These are phyloP conservation scores for Patagioenas fasciata DNA, from an alignment of 2,113 vertebrate genomes.

Conservation along the genomic window DNA sequence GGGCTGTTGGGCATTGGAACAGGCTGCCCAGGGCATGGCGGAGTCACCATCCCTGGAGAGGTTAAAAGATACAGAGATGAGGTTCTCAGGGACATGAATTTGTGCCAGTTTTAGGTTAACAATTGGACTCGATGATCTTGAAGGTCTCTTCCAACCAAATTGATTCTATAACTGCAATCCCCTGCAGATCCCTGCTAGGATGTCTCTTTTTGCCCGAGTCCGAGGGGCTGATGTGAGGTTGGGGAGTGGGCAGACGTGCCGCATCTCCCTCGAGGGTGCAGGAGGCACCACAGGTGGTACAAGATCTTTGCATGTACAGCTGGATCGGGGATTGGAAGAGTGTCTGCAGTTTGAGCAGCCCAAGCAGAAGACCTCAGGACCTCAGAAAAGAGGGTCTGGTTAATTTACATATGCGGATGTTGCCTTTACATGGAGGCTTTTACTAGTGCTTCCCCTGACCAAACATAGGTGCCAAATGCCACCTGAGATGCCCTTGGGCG, in stretches of 20 bases:
- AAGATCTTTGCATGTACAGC: neutral
- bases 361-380: neutral
- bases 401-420: rapidly evolving
- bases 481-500: neutral
- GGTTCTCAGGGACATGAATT: too few species aligned
- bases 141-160: too few species aligned
- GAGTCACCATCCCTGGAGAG: too few species aligned
- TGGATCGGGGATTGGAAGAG: neutral
- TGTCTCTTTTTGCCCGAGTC: neutral
- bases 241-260: neutral
- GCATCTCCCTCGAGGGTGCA: neutral
- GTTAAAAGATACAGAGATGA: too few species aligned
- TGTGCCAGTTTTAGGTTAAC: too few species aligned
- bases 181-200: neutral
- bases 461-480: neutral
- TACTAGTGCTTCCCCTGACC: neutral
- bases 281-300: neutral
- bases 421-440: neutral
- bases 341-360: neutral
- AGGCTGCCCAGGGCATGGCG: too few species aligned
- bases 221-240: rapidly evolving
- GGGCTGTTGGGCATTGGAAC: too few species aligned
- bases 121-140: too few species aligned
- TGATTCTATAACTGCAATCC: too few species aligned
- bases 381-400: neutral